These are phyloP conservation scores for Spea hammondii DNA, from an alignment of 2,797 vertebrate genomes.

Conservation along the genomic window DNA sequence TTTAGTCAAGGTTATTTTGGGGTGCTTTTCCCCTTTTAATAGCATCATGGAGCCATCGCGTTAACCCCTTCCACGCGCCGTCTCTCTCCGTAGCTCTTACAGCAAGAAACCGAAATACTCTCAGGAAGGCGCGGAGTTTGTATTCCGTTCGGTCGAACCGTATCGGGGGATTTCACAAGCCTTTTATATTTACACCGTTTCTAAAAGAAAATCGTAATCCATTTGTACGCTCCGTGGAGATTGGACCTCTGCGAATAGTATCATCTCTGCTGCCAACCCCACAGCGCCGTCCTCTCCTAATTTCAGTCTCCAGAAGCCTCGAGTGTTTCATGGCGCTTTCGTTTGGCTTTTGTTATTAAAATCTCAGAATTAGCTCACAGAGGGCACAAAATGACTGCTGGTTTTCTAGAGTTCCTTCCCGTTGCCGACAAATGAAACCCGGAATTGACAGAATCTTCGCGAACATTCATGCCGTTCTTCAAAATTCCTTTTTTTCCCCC, in stretches of 20 bases:
- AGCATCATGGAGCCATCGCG: no score
- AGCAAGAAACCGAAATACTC: not conserved
- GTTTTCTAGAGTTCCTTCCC: not conserved
- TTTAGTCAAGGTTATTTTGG: no score
- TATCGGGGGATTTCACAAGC: slow-evolving; percentile 11
- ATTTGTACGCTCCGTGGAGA: slow-evolving; percentile 22
- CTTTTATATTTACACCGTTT: slow-evolving; percentile 14
- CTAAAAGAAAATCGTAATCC: slow-evolving; percentile 30
- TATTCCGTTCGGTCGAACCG: not conserved
- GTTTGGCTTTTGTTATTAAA: slow-evolving; percentile 11
- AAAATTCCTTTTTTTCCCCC: slow-evolving; percentile 8
- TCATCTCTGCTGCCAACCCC: slow-evolving; percentile 14
- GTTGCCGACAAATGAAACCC: not conserved
- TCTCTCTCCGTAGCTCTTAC: not conserved
- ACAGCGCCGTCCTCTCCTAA: slow-evolving; percentile 16
- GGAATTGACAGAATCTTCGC: not conserved
- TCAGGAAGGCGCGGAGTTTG: not conserved
- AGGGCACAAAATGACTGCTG: not conserved
- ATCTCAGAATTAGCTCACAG: not conserved
- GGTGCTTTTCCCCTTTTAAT: no score
- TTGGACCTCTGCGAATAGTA: slow-evolving; percentile 4
- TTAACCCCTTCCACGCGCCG: no score
- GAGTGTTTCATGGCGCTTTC: not conserved
- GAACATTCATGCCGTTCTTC: not conserved
- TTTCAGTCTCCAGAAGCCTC: slow-evolving; percentile 19